Evolutionary conservation across 2,888 invertebrate genomes (phyloP), one percentile per base, ranked within the genome.

Genomic region (Pteria penguin): DNA sequence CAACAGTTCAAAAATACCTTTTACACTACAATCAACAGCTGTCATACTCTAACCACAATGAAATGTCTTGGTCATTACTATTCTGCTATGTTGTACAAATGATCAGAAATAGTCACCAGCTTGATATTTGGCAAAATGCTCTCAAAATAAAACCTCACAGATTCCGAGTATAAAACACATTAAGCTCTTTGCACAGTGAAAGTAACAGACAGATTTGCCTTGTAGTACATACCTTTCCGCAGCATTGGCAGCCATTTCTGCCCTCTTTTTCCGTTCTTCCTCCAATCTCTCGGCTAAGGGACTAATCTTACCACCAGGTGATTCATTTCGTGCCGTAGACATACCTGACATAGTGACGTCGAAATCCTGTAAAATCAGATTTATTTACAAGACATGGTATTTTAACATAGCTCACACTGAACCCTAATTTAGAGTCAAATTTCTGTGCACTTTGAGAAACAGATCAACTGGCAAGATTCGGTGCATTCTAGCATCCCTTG

Each of bases 321-420:
- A 82, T 14, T 88, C 89, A 65, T 84, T 88, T 65, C 89, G 74
- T 18, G 88, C 89, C 24, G 90, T 88, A 1, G 89, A 89, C 82
- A 86, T 87, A 55, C 87, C 72, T 11, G 89, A 89, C 75, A 88
- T 77, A 4, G 89, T 89, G 1, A 84, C 88, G 68, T 89, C 89
- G 82, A 88, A 86, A 70, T 88, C 88, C 84, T 87, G 77, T 36
- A n/a, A n/a, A n/a, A n/a, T n/a, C n/a, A 63, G 73, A 65, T 72
- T n/a, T 36, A 18, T 29, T 32, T 54, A 63, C 11, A 55, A 31
- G 18, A 27, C 2, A 61, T n/a, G n/a, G n/a, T n/a, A n/a, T n/a
- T n/a, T n/a, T n/a, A n/a, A n/a, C n/a, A n/a, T n/a, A n/a, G n/a
- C n/a, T n/a, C n/a, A n/a, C n/a, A n/a, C n/a, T n/a, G n/a, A n/a